Evolutionary conservation across 1,140 invertebrate species (phyloP).

Genomic region (Amyelois transitella): DNA sequence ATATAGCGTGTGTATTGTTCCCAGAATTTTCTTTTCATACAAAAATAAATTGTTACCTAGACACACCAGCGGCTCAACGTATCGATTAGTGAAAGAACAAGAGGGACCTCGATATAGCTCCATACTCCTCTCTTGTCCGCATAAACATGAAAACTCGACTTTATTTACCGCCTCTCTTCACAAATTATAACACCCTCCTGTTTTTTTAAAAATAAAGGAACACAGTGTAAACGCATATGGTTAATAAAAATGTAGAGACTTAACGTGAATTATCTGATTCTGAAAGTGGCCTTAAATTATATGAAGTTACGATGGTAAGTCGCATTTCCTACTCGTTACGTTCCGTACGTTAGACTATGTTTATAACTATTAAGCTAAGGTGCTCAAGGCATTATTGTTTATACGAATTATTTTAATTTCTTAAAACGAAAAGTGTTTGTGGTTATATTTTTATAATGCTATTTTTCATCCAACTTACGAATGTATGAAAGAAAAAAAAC

Average conservation of each 20-base stretch:
- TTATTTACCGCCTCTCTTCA: conserved; percentile 29
- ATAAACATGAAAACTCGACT: conserved; percentile 55
- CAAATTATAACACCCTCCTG: conserved; percentile 16
- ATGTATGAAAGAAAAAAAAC: too few relatives aligned
- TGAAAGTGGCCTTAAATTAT: conserved; percentile 4
- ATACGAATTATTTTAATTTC: too few relatives aligned
- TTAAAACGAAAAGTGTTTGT: too few relatives aligned
- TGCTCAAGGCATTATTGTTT: too few relatives aligned
- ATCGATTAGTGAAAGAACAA: conserved; percentile 55
- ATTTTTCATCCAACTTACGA: too few relatives aligned
- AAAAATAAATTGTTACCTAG: conserved; percentile 6
- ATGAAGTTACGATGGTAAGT: conserved; percentile 14
- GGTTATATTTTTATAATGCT: too few relatives aligned
- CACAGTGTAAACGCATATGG: background rate
- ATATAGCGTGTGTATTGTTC: too few relatives aligned
- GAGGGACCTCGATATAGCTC: conserved; percentile 40
- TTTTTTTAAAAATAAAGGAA: background rate
- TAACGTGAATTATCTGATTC: background rate
- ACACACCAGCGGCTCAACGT: conserved; percentile 46
- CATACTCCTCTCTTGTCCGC: conserved; percentile 52
- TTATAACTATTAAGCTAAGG: too few relatives aligned
- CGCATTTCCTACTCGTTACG: background rate
- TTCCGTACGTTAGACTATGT: too few relatives aligned
- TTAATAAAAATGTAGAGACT: conserved; percentile 18
- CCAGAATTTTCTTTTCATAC: background rate